These are phyloP conservation scores for Idaea dimidiata DNA, from an alignment of 2,888 invertebrate genomes.

Conservation along the genomic window DNA sequence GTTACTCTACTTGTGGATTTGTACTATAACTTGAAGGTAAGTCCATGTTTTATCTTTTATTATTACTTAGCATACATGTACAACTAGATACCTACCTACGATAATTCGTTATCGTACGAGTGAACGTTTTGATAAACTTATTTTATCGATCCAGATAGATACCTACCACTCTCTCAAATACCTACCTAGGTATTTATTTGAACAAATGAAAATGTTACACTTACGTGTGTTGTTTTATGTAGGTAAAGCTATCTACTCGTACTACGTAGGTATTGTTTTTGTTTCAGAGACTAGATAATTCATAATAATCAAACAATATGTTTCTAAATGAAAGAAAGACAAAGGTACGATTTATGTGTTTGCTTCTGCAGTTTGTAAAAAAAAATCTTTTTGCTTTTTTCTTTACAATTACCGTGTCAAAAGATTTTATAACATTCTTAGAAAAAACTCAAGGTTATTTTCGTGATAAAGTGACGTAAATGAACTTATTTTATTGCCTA, in stretches of 20 bases:
- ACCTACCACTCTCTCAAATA: too few relatives aligned
- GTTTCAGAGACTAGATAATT: not conserved
- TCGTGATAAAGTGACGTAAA: constrained; percentile 3
- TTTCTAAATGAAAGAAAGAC: not conserved
- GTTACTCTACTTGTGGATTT: constrained; percentile 3
- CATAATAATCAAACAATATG: not conserved
- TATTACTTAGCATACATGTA: not conserved
- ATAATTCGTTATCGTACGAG: too few relatives aligned
- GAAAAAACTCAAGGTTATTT: constrained; percentile 5
- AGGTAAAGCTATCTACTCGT: too few relatives aligned
- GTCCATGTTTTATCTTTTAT: constrained; percentile 1
- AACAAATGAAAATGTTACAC: too few relatives aligned
- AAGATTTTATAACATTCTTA: constrained; percentile 5
- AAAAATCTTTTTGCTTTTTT: not conserved
- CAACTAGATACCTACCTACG: too few relatives aligned
- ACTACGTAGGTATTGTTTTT: not conserved
- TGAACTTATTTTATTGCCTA: not conserved
- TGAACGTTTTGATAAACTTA: too few relatives aligned
- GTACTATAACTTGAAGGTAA: not conserved
- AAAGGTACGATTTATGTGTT: not conserved
- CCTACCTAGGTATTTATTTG: too few relatives aligned
- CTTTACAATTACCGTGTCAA: not conserved
- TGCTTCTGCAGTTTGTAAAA: not conserved
- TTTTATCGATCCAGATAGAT: too few relatives aligned
- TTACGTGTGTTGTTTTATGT: too few relatives aligned